phyloP scores from a whole-genome alignment of 2,888 invertebrate genomes.

The Erpobdella octoculata region DNA sequence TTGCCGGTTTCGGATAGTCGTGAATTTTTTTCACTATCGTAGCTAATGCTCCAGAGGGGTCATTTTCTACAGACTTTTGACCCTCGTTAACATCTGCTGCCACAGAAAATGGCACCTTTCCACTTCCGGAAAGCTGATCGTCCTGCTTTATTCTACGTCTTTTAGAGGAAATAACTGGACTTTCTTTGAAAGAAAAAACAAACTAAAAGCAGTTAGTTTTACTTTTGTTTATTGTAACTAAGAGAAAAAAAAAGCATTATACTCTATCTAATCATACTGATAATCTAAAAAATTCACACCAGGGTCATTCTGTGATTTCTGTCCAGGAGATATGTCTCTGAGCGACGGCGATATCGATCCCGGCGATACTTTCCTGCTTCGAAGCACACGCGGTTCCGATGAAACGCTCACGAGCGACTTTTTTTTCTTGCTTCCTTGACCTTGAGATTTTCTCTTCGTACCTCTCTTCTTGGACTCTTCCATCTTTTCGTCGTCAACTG shows the following conservation, averaged over 20 bases:
- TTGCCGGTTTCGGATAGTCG: background rate
- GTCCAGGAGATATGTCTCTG: background rate
- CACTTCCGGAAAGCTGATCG: no score
- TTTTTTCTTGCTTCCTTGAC: background rate
- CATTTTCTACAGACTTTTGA: background rate
- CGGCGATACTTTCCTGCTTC: background rate
- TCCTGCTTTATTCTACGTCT: background rate
- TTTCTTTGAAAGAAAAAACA: no score
- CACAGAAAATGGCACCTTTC: no score
- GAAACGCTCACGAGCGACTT: background rate
- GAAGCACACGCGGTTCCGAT: background rate
- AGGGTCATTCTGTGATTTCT: background rate
- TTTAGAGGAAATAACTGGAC: background rate
- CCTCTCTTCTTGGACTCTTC: background rate
- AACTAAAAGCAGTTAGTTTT: no score
- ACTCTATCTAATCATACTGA: no score
- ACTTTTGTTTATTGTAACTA: no score
- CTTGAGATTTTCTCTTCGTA: background rate
- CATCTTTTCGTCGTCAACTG: background rate
- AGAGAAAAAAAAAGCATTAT: no score
- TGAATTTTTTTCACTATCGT: background rate
- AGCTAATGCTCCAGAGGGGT: background rate
- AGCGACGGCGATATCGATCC: background rate
- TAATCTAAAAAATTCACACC: no score
- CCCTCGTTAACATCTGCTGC: background rate